phyloP scores from a whole-genome alignment of 92 coral and sea anemone species.

The Diadumene lineata region DNA sequence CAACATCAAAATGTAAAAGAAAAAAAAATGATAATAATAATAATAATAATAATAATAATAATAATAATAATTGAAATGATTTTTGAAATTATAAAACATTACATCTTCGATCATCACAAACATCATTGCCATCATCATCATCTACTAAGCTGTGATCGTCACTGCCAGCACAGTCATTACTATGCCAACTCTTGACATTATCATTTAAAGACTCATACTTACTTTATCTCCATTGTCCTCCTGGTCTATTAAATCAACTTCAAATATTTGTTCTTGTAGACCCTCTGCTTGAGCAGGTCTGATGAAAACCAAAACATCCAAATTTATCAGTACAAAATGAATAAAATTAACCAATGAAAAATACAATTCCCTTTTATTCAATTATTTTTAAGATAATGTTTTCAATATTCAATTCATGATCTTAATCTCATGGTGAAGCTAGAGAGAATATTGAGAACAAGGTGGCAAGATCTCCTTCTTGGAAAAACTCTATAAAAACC shows the following conservation, averaged over 20 bases:
- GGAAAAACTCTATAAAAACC: no score
- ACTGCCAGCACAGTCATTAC: conserved; percentile 2
- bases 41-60: not conserved
- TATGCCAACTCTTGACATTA: not conserved
- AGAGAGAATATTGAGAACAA: no score
- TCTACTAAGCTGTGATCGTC: not conserved
- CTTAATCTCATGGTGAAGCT: no score
- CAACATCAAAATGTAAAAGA: no score
- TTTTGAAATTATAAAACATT: no score
- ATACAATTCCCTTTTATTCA: no score
- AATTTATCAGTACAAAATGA: no score
- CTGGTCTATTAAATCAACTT: conserved; percentile 74
- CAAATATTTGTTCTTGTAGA: conserved; percentile 75
- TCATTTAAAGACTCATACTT: not conserved
- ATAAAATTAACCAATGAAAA: no score
- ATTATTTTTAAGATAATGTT: no score
- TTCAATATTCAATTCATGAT: no score
- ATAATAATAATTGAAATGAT: not conserved
- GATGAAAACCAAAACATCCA: not conserved
- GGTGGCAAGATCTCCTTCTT: no score
- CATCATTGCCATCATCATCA: not conserved
- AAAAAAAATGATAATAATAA: not conserved
- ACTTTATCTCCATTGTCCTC: conserved; percentile 64
- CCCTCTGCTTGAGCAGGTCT: conserved; percentile 72
- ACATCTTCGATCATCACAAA: no score